Evolutionary conservation across 2,888 invertebrate genomes (phyloP), one percentile per base, ranked within the genome.

Genomic region (Zootermopsis nevadensis): DNA sequence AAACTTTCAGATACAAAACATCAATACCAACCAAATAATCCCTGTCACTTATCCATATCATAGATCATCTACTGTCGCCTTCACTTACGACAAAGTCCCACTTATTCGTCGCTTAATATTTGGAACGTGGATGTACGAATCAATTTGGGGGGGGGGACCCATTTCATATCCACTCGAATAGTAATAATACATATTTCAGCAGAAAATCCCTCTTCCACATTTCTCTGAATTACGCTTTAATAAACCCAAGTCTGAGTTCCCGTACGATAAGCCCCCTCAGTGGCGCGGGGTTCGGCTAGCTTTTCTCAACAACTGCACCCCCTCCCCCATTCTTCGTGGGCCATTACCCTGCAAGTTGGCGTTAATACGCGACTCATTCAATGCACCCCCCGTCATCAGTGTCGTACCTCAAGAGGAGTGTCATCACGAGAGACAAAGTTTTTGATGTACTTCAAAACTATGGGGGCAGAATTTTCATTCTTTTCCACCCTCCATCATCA

Each of bases 331-430:
- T 74, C 74, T 74, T n/a, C 74, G 10, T 38, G 42, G 38, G n/a
- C 69, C 69, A 69, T 69, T 74, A 74, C 74, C 38, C 74, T 74
- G 24, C 1, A n/a, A 42, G 38, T 38, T n/a, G 74, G 74, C 74
- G 74, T 74, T 74, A 74, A 74, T 74, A 74, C 38, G 69, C 69
- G 69, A 33, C 69, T 69, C 69, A 69, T 69, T 69, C 69, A 33
- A 33, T 33, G 30, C 30, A 22, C 55, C 27, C 60, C 8, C 30
- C 33, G 69, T 22, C 69, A 7, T 15, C 69, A 22, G 31, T 7
- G 33, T 69, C 22, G 24, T 27, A 33, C 22, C 66, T 66, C 30
- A 66, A 66, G 69, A 69, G 69, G 69, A 33, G 33, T 69, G 33
- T 69, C 31, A 10, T 33, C 22, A 60, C 1, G n/a, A 22, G 53